Base-by-base conservation (phyloP, 2,888 invertebrate genomes). In the Plagodis pulveraria region DNA sequence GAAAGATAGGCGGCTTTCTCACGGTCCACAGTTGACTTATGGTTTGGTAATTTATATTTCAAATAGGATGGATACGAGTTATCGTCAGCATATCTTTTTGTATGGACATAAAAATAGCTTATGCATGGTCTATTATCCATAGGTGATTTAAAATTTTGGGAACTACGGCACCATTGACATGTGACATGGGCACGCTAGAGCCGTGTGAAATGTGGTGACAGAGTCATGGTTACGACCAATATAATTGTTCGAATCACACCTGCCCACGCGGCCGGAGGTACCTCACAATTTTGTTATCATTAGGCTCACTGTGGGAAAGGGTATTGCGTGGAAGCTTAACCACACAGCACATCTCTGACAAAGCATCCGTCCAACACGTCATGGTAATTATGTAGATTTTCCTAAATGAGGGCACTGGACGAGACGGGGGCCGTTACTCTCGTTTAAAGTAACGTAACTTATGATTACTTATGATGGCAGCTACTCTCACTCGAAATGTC, bases 171-270 rank as follows among this genome's bases (percentile, higher is more conserved):
- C 5, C 5, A 51, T 50, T 55, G 55, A 62, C 63, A 67, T 62
- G 58, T 65, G 63, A 64, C 61, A 41, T 45, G 60, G 56, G 56
- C 45, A 43, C 50, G 53, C 51, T 55, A 65, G 64, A 66, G 63
- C 75, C 74, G 73, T 76, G 76, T 69, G 77, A 74, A 47, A 50
- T 76, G 74, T 74, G 67, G 77, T 75, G 81, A 83, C 76, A 76
- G 87, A 84, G 86, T 86, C 82, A 81, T 82, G 74, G 76, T 76
- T 74, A 76, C 69, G 71, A 71, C 76, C 61, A 70, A 71, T 72
- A 72, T 73, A 78, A 87, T 85, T 82, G 82, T 77, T 83, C 74
- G 73, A 78, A 84, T 84, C 83, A 82, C 91, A 91, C 91, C 91
- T 91, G 91, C 81, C 80, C 71, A 67, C 71, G 70, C 71, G 70